phyloP scores from a whole-genome alignment of 1,140 invertebrate genomes.

The Diuraphis noxia region DNA sequence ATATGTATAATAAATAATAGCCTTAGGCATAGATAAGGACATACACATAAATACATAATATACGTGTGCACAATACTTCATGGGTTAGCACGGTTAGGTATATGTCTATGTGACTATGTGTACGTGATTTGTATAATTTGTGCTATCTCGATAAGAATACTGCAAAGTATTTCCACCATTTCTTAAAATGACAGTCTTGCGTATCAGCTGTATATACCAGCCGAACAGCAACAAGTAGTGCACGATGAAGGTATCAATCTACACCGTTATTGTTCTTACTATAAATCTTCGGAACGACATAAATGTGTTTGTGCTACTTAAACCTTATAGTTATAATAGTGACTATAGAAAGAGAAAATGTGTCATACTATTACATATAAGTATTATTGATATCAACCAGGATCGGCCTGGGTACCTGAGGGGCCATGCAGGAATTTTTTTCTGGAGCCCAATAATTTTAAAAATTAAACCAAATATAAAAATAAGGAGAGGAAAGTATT shows the following conservation, averaged over 20 bases:
- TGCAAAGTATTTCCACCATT: background rate
- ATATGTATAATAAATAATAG: background rate
- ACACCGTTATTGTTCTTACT: slow-evolving; percentile 5
- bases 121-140: background rate
- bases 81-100: no score
- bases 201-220: background rate
- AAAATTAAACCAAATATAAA: no score
- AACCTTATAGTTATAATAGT: background rate
- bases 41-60: background rate
- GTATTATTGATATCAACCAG: background rate
- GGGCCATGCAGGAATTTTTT: no score
- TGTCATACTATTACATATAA: background rate
- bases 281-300: slow-evolving; percentile 15
- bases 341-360: slow-evolving; percentile 37
- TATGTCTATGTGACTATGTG: background rate
- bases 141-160: background rate
- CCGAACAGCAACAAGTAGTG: slow-evolving; percentile 43
- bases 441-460: no score
- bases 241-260: background rate
- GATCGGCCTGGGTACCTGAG: no score
- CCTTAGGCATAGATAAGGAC: background rate
- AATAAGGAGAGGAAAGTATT: no score
- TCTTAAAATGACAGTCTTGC: background rate
- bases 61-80: background rate
- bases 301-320: slow-evolving; percentile 43